These are phyloP conservation scores for Illadopsis cleaveri DNA, from an alignment of 2,113 vertebrate genomes.

Conservation along the genomic window DNA sequence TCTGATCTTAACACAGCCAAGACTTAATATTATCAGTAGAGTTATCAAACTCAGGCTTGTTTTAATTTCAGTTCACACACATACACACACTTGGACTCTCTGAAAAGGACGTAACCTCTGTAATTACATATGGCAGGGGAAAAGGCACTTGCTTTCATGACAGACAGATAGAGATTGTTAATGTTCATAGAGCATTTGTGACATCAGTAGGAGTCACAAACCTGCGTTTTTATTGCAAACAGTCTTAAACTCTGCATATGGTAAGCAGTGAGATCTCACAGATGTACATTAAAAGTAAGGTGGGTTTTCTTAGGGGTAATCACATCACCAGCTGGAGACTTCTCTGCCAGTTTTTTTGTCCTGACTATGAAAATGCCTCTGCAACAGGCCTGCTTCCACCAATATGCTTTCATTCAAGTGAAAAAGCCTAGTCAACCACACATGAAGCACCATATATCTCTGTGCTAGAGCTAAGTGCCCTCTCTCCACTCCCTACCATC, in stretches of 20 bases:
- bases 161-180: background rate
- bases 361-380: background rate
- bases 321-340: background rate
- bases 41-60: background rate
- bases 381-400: background rate
- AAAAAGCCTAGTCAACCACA: background rate
- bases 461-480: background rate
- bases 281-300: background rate
- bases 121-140: background rate
- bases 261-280: background rate
- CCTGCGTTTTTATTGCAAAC: background rate
- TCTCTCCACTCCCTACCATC: background rate
- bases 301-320: background rate
- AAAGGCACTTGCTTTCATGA: background rate
- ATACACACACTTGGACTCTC: background rate
- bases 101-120: background rate
- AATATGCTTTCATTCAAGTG: background rate
- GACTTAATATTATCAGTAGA: background rate
- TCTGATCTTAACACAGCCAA: background rate
- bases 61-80: background rate
- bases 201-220: background rate
- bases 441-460: accelerated
- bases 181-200: background rate
- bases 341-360: background rate
- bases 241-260: background rate